Base-by-base conservation (phyloP, 2,113 vertebrate species). In the Hystrix cristata region DNA sequence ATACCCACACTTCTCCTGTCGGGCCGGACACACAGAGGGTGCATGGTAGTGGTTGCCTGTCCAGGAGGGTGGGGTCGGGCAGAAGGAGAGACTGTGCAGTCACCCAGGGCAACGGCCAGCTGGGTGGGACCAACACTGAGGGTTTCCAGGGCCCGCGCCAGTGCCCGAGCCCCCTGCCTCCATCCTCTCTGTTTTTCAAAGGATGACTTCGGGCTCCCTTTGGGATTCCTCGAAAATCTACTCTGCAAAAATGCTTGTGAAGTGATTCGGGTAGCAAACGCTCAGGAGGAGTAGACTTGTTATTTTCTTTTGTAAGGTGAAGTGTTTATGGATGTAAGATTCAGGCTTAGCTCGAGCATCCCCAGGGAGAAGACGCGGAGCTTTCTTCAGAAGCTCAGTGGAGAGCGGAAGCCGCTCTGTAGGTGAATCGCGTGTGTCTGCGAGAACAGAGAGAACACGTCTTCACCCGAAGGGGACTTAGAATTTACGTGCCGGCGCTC, bases 91-190 rank as follows among this genome's bases (percentile, higher is more conserved):
- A 18, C 3, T 59, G 23, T 31, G 29, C 72, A 1, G 51, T 82
- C 11, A 43, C 65, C 29, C 25, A 27, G 19, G 55, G 9, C 64
- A 80, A 15, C 15, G 23, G 19, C 19, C 38, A 19, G 14, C 74
- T 0, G 1, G 31, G 3, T 0, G 1, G 31, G 3, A 31, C 18
- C 0, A 3, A 18, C 12, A 6, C 13, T 38, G 14, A 38, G 23
- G 18, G 38, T 34, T 57, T 48, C n/a, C 0, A 16, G 15, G 3
- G 43, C 60, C 76, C 43, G 5, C 0, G 0, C 25, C 31, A 0
- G 25, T 5, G 64, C 18, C 67, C 31, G 19, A 13, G 4, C 64
- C 16, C 16, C n/a, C 23, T 2, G 4, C 4, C 46, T 67, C 9
- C 14, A 27, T 13, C 23, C 13, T 16, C 76, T 76, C 57, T 59